Base-by-base conservation (phyloP, 2,113 vertebrate species). In the Oreochromis aureus region DNA sequence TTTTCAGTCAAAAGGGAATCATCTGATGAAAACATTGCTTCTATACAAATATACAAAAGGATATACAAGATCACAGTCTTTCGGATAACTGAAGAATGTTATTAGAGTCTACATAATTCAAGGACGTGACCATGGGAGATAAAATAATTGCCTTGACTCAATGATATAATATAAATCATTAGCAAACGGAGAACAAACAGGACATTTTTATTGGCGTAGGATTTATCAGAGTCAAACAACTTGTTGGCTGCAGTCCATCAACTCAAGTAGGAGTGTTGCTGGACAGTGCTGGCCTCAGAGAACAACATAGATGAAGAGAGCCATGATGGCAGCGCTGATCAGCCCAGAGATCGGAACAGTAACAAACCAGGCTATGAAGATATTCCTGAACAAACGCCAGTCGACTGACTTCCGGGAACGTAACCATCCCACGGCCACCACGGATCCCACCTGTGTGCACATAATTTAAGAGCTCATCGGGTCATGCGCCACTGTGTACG, bases 321-420 rank as follows among this genome's bases (percentile, higher is more conserved):
- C 98, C 98, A 99, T 99, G 76, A 99, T 97, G 82, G 97, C 98
- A 3, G 98, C 97, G 0, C 98, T 99, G 94, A 99, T 98, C 19
- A 99, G 84, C 2, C 98, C 98, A 0, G 98, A 98, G 85, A 99
- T 98, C 3, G 98, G 98, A 61, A 99, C 98, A 0, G 98, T 99
- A 51, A 99, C 98, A 1, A 99, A 99, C 98, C 98, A 99, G 46
- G 98, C 98, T 94, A 99, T 97, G 90, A 99, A 99, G 92, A 99
- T 99, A 93, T 99, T 99, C 54, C 98, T 97, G 94, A 99, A 99
- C 55, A 99, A 96, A 36, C 92, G 96, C 98, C 98, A 99, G 91
- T 99, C 98, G 10, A 99, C 98, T 0, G 98, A 97, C 87, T 99
- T 99, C 93, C 95, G 97, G 87, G 98, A 99, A 59, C 98, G 97